Evolutionary conservation across 2,113 vertebrate species (phyloP).

Genomic region (Ceratotherium simum): DNA sequence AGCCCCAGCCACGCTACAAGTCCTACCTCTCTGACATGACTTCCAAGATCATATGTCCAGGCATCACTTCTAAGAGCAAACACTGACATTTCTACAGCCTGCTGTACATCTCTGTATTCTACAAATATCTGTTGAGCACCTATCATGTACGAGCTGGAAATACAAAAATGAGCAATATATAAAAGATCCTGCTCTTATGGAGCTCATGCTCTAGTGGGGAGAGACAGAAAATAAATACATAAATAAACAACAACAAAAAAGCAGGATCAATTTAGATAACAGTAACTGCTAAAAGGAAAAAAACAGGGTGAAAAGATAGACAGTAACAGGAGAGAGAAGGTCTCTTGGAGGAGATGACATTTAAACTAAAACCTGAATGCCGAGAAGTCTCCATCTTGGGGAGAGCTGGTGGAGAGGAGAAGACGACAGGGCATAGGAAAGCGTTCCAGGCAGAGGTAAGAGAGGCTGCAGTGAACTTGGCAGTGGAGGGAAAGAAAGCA

Average conservation of each 20-base stretch:
- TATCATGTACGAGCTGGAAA: neutral
- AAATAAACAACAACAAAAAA: neutral
- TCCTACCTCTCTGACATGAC: neutral
- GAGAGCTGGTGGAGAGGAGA: neutral
- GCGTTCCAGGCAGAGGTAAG: neutral
- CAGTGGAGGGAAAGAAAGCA: neutral
- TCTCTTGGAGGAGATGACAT: neutral
- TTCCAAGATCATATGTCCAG: neutral
- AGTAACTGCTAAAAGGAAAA: neutral
- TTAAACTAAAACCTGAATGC: neutral
- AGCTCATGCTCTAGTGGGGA: neutral
- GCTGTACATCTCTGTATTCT: neutral
- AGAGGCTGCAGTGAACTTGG: neutral
- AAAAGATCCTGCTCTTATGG: neutral
- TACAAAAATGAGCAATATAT: neutral
- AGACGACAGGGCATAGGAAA: neutral
- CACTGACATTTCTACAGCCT: neutral
- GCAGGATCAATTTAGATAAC: neutral
- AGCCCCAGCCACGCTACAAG: neutral
- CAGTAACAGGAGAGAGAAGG: neutral
- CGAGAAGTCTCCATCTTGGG: neutral
- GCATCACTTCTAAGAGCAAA: neutral
- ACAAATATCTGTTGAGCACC: neutral
- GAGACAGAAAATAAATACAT: constrained; percentile 3
- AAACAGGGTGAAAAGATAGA: neutral